Evolutionary conservation across 2,797 vertebrate species (phyloP).

Genomic region (Mionectes olivaceus): DNA sequence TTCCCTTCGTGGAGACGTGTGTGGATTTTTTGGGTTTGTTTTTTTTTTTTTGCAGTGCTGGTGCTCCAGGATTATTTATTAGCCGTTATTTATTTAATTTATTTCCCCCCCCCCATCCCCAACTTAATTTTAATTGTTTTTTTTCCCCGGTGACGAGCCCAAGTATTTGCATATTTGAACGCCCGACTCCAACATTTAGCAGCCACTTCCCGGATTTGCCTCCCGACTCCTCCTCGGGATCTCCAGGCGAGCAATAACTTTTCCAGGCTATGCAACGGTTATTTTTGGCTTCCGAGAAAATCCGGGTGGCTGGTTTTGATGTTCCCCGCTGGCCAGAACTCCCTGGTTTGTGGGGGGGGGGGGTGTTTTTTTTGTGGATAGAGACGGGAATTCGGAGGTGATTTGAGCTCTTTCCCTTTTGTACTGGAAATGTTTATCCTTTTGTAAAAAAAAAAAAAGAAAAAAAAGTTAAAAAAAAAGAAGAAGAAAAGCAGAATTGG

Average conservation of each 20-base stretch:
- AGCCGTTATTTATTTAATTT: slow-evolving; percentile 82
- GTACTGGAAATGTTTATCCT: slow-evolving; percentile 71
- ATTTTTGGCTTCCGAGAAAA: background rate
- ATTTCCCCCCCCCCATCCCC: slow-evolving; percentile 22
- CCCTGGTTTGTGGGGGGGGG: no score
- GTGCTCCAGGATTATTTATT: slow-evolving; percentile 76
- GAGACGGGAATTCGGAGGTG: slow-evolving; percentile 28
- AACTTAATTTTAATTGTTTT: background rate
- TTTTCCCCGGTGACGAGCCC: background rate
- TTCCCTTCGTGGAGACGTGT: slow-evolving; percentile 29
- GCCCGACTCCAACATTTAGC: accelerated
- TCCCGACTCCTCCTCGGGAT: background rate
- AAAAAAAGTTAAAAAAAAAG: no score
- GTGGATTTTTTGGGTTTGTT: background rate
- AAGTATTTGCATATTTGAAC: background rate
- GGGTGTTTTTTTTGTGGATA: background rate
- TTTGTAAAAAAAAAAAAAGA: slow-evolving; percentile 67
- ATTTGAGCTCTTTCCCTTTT: slow-evolving; percentile 23
- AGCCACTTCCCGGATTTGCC: background rate
- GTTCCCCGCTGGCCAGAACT: background rate
- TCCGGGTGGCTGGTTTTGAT: slow-evolving; percentile 2
- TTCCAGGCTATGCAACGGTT: slow-evolving; percentile 70
- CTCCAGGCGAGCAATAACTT: slow-evolving; percentile 65
- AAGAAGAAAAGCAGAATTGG: slow-evolving; percentile 22
- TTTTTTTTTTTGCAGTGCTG: slow-evolving; percentile 15